These are phyloP conservation scores for Melipona beecheii DNA, from an alignment of 2,888 invertebrate species.

Conservation along the genomic window DNA sequence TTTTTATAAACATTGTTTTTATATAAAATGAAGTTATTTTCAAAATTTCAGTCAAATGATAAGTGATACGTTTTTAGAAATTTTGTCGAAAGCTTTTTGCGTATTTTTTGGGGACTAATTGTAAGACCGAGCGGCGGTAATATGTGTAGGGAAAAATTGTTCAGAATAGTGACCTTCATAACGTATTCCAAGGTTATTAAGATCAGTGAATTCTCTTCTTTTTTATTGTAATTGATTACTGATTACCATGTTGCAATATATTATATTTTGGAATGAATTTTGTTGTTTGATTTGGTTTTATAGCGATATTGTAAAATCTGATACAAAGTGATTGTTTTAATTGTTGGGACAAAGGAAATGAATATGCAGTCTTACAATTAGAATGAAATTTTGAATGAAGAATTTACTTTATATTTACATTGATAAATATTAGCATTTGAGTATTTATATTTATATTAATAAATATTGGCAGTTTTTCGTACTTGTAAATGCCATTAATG, in stretches of 20 bases:
- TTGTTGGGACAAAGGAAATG: neutral
- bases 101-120: too few relatives aligned
- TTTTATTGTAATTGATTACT: neutral
- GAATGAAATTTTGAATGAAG: neutral
- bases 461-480: neutral
- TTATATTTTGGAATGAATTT: neutral
- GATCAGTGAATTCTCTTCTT: too few relatives aligned
- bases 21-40: too few relatives aligned
- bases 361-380: neutral
- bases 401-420: neutral
- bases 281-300: neutral
- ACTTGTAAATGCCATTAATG: neutral
- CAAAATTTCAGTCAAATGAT: too few relatives aligned
- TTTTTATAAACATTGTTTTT: too few relatives aligned
- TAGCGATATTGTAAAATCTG: neutral
- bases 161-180: too few relatives aligned
- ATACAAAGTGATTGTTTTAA: neutral
- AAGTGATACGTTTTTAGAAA: too few relatives aligned
- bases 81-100: too few relatives aligned
- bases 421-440: neutral
- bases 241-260: neutral
- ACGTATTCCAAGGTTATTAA: too few relatives aligned
- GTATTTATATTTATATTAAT: neutral
- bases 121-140: too few relatives aligned
- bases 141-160: too few relatives aligned